Evolutionary conservation across 2,113 vertebrate species (phyloP).

Genomic region (Blennius ocellaris): DNA sequence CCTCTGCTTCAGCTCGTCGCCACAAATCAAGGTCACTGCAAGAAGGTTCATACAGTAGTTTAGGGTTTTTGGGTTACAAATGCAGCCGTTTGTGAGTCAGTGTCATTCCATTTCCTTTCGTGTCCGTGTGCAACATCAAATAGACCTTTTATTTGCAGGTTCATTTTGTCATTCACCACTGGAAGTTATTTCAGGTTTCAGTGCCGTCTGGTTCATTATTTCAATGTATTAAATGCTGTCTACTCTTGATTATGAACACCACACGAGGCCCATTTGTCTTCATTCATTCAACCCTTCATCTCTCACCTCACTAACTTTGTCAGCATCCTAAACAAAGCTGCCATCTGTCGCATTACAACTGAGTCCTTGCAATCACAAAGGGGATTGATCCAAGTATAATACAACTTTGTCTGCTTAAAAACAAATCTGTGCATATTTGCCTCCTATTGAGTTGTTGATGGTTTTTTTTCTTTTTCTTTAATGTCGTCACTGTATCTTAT

Average conservation of each 20-base stretch:
- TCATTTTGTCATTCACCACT: slow-evolving; percentile 6
- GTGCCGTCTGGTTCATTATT: slow-evolving; percentile 19
- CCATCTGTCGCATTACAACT: slow-evolving; percentile 23
- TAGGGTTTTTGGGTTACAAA: neutral
- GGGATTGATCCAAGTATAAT: slow-evolving; percentile 9
- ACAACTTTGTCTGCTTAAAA: neutral
- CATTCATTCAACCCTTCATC: slow-evolving; percentile 44
- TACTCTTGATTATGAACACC: slow-evolving; percentile 29
- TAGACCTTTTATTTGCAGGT: slow-evolving; percentile 5
- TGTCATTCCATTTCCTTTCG: slow-evolving; percentile 4
- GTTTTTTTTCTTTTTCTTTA: accelerated
- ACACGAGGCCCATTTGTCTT: slow-evolving; percentile 37
- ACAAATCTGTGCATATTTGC: slow-evolving; percentile 1
- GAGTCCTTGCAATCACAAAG: neutral
- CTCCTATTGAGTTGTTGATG: neutral
- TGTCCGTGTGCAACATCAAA: slow-evolving; percentile 13
- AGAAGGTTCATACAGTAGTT: neutral
- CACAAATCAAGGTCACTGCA: neutral
- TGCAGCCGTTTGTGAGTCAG: slow-evolving; percentile 25
- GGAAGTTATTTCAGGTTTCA: neutral
- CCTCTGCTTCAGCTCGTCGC: slow-evolving; percentile 30
- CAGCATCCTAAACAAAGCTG: slow-evolving; percentile 51
- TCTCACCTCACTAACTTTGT: slow-evolving; percentile 77
- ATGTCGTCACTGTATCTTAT: neutral
- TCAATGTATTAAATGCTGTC: slow-evolving; percentile 11